A percentile compares a stretch with the other conserved stretches of the same genome.
These are phyloP conservation scores for Mormyrus hasselquistii DNA, from an alignment of 2,797 vertebrate species.

Conservation along the genomic window DNA sequence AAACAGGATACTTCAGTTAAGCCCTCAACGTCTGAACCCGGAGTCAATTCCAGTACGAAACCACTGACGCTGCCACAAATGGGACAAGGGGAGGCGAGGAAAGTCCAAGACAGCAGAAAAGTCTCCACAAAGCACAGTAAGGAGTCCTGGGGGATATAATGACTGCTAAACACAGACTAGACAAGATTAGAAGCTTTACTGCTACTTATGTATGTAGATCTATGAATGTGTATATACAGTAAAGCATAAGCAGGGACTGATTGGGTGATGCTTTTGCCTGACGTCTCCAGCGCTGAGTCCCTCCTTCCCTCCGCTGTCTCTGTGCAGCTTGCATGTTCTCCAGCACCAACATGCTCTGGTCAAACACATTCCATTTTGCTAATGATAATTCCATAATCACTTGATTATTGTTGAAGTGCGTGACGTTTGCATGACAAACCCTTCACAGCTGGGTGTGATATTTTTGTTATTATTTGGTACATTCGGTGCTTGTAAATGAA, in stretches of 20 bases:
- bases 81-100: not conserved
- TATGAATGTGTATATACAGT: not conserved
- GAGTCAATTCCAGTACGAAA: not conserved
- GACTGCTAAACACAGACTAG: not conserved
- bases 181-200: not conserved
- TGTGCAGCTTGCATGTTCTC: not conserved
- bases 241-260: not conserved
- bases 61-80: not conserved
- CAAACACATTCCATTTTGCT: not conserved
- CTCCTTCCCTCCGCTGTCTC: not conserved
- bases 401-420: not conserved
- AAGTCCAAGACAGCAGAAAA: not conserved
- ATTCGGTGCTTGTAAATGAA: not conserved
- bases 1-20: not conserved
- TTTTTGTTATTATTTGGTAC: not conserved
- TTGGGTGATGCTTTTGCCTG: not conserved
- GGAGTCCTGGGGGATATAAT: not conserved
- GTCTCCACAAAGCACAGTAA: not conserved
- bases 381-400: not conserved
- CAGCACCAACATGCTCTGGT: not conserved
- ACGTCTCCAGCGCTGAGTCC: not conserved
- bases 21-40: not conserved
- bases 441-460: not conserved
- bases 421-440: not conserved
- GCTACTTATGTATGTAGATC: not conserved